Percentiles rank a stretch among this genome's conserved stretches.
Conservation (phyloP, 1,140 invertebrate species). For the Belonocnema kinseyi region DNA sequence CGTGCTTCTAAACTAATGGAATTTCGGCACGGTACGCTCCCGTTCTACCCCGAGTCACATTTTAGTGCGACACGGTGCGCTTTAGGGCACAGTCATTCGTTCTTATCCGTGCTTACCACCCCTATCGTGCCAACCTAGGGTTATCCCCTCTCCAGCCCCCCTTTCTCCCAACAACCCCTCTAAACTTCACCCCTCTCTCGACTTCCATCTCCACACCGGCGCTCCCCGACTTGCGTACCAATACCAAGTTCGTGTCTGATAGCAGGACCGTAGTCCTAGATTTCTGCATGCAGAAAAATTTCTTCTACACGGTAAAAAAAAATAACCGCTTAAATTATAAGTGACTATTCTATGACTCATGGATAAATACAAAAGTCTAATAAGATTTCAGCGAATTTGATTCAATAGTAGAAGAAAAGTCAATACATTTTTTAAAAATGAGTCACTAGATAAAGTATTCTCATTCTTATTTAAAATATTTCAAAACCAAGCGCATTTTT, state of each 20-base stretch:
- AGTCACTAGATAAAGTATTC: too few relatives aligned
- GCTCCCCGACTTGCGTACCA: conserved; percentile 17
- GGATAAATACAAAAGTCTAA: too few relatives aligned
- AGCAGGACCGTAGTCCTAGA: not conserved
- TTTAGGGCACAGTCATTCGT: conserved; percentile 54
- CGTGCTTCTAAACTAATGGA: conserved; percentile 58
- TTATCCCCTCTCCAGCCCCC: conserved; percentile 39
- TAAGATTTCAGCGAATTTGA: too few relatives aligned
- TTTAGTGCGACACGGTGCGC: conserved; percentile 60
- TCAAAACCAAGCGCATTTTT: too few relatives aligned
- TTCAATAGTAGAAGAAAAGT: too few relatives aligned
- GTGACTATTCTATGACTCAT: too few relatives aligned
- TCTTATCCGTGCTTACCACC: conserved; percentile 54
- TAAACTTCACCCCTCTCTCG: not conserved
- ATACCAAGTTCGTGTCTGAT: not conserved
- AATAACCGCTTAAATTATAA: too few relatives aligned
- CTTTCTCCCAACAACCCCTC: conserved; percentile 25
- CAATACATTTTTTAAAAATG: too few relatives aligned
- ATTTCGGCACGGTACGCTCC: conserved; percentile 51
- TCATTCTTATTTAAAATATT: too few relatives aligned
- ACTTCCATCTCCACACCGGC: not conserved
- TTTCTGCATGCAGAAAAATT: too few relatives aligned
- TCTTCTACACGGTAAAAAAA: too few relatives aligned
- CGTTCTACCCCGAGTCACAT: conserved; percentile 62
- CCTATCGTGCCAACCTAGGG: conserved; percentile 48